These are phyloP conservation scores for Mythimna pallens DNA, from an alignment of 2,888 invertebrate species.

Conservation along the genomic window DNA sequence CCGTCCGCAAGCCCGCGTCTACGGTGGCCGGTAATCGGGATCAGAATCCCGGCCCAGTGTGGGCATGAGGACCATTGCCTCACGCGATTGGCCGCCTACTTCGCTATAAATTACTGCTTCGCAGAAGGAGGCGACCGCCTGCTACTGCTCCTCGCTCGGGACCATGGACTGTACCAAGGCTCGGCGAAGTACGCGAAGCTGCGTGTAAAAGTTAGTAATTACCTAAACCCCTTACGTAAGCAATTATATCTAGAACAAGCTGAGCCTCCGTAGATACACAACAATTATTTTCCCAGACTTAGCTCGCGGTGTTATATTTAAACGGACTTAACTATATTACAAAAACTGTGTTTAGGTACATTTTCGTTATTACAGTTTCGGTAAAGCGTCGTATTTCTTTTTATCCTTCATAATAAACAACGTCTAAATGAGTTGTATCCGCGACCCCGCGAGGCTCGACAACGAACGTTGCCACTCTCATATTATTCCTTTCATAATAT, in stretches of 20 bases:
- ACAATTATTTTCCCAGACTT: conserved; percentile 21
- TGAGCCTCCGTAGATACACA: not conserved
- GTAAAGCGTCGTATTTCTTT: conserved; percentile 66
- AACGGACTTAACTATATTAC: conserved; percentile 29
- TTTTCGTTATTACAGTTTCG: conserved; percentile 67
- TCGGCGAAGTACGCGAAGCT: no score
- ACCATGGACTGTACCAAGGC: no score
- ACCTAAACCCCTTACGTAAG: not conserved
- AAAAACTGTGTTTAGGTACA: conserved; percentile 33
- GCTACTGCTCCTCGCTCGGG: no score
- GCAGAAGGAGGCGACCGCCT: no score
- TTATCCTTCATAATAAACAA: conserved; percentile 72
- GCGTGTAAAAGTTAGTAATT: not conserved
- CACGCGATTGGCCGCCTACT: no score
- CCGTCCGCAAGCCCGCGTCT: no score
- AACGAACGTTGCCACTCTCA: conserved; percentile 65
- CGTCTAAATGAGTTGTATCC: conserved; percentile 69
- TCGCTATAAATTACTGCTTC: no score
- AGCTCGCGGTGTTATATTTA: conserved; percentile 21
- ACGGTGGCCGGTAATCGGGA: no score
- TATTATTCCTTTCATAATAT: conserved; percentile 72
- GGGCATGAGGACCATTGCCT: no score
- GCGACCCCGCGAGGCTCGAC: conserved; percentile 51
- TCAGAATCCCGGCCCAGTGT: no score
- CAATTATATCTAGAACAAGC: not conserved